Base-by-base conservation (phyloP, 1,140 invertebrate genomes). In the Drosophila setifemur region DNA sequence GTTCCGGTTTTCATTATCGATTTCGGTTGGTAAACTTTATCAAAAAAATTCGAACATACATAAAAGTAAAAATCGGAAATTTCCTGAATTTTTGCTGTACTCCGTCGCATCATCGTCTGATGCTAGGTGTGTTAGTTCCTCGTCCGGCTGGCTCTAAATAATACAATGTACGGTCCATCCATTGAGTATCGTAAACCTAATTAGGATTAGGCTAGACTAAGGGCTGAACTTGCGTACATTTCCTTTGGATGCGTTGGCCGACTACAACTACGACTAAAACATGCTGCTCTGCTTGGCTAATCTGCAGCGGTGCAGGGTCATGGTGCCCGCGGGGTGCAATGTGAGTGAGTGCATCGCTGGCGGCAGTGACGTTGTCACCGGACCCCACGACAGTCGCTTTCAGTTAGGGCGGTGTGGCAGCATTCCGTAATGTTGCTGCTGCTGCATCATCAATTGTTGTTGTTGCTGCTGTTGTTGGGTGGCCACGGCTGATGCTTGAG, bases 341-440 rank as follows among this genome's bases (percentile, higher is more conserved):
- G 77, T 55, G 39, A 83, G 78, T 23, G 78, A 50, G 43, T 85
- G 73, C 6, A 85, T 35, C 33, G 31, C 71, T 26, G 78, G 35
- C 48, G 73, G 55, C 12, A 74, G 78, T 28, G 78, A 79, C 74
- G 79, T 78, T 12, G 78, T 83, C 14, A 83, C 70, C 44, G 73
- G 75, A 63, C 79, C 76, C 76, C 86, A 85, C 8, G 76, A 88
- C 6, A 81, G 85, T 54, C 79, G 74, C 74, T 88, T 89, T 89
- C 86, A 89, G 76, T 89, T 89, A 18, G 70, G 76, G 58, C 86
- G 52, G 31, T 89, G 40, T n/a, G 86, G 86, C 28, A 89, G 44
- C 86, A 89, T 88, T 40, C 76, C 71, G 50, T 89, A 89, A 53
- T 89, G 86, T 53, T 89, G 86, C 14, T 83, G 75, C n/a, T 73